Base-by-base conservation (phyloP, 2,113 vertebrate genomes). In the Dasyurus viverrinus region DNA sequence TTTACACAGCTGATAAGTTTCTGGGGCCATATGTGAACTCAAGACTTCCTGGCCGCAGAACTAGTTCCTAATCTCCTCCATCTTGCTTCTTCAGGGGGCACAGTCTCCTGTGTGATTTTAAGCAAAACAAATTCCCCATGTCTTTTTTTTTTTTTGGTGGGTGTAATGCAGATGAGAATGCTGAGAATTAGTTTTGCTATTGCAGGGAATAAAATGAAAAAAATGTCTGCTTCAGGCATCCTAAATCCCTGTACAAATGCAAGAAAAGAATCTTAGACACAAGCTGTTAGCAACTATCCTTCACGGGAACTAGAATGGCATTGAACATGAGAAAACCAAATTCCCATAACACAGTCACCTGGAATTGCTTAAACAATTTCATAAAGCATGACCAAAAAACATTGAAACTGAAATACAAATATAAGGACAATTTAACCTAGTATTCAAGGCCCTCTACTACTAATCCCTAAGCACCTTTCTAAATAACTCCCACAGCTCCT, bases 41-140 rank as follows among this genome's bases (percentile, higher is more conserved):
- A 22, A 19, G 36, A 42, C 16, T 84, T 42, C 68, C n/a, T 84
- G n/a, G 23, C 36, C 42, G 60, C 14, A n/a, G 68, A 16, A 3
- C 68, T n/a, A 84, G n/a, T 22, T 1, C 16, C 22, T 14, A 84
- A 42, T 84, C 16, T 22, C n/a, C 0, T 76, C 68, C 68, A 76
- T 16, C 68, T n/a, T 22, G 68, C 14, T 84, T 42, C 68, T 42
- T 42, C 14, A 84, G 68, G 22, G 68, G 5, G 68, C 0, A 8
- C 12, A 68, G 27, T 90, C 91, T 89, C 42, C 57, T 95, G 93
- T 90, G 93, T 94, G 48, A 50, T 96, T 95, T 94, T 90, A 52
- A 94, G 16, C 53, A 92, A 53, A n/a, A 0, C n/a, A 54, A 60
- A 19, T 19, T 89, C 23, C 42, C n/a, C 12, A 14, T 0, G 36